phyloP scores from a whole-genome alignment of 2,113 vertebrate species.

The Silurus asotus region DNA sequence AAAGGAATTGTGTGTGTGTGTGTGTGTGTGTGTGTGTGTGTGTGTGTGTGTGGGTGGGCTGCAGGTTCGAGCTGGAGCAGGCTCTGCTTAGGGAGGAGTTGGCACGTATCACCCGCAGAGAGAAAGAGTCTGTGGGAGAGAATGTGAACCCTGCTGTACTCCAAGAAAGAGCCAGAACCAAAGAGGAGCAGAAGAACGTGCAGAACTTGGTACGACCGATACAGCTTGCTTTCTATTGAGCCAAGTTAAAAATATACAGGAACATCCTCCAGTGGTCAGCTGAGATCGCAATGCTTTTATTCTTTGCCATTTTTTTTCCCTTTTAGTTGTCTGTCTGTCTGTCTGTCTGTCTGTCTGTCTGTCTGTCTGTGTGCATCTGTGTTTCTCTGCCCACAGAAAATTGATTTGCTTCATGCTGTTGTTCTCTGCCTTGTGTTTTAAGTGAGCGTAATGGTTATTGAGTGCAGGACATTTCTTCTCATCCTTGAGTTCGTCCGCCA shows the following conservation, averaged over 20 bases:
- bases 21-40: slow-evolving; percentile 18
- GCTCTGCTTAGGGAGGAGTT: slow-evolving; percentile 81
- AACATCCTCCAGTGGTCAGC: slow-evolving; percentile 12
- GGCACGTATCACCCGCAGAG: slow-evolving; percentile 73
- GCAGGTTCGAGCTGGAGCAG: slow-evolving; percentile 82
- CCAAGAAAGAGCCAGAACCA: slow-evolving; percentile 58
- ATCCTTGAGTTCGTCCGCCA: slow-evolving; percentile 29
- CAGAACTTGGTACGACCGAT: slow-evolving; percentile 77
- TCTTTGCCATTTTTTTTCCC: neutral
- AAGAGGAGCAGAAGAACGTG: slow-evolving; percentile 70
- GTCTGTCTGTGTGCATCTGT: neutral
- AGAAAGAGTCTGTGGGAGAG: slow-evolving; percentile 71
- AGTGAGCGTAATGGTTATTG: slow-evolving; percentile 53
- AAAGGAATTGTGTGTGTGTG: neutral
- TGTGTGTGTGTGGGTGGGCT: slow-evolving; percentile 5
- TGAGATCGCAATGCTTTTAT: neutral
- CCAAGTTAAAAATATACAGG: slow-evolving; percentile 19
- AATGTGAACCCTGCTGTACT: slow-evolving; percentile 62
- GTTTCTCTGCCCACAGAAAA: slow-evolving; percentile 19
- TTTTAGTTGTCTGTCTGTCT: neutral
- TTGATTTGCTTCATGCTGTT: slow-evolving; percentile 35
- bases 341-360: neutral
- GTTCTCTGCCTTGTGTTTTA: slow-evolving; percentile 42
- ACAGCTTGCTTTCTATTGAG: slow-evolving; percentile 24
- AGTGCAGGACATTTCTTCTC: slow-evolving; percentile 37